Evolutionary conservation across 2,797 vertebrate species (phyloP), one percentile per base, ranked within the genome.

Genomic region (Macropus fuliginosus): DNA sequence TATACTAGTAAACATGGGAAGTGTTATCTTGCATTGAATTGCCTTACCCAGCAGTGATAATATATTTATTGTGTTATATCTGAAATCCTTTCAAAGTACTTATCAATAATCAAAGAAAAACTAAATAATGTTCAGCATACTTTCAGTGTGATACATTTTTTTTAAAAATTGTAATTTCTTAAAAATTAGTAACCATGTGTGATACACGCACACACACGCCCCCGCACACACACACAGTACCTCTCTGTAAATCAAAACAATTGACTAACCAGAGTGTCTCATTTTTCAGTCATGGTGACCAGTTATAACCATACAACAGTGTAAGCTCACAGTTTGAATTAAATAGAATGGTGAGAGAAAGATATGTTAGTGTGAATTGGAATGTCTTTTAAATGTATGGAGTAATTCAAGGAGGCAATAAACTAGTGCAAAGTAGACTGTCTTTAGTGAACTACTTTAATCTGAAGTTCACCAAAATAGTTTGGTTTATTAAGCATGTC

Each of bases 111-210:
- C 13, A 40, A 87, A 90, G 31, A 54, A 91, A 66, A 94, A 55
- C 55, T 50, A 4, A 52, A 2, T 54, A 40, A 2, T 56, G 50
- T 87, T 90, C 54, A 55, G 24, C 89, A 1, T 91, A 74, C 40
- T 0, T 87, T 81, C 28, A n/a, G 12, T 94, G 34, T 91, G 92
- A 74, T 91, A 46, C 1, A 27, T 56, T 89, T 93, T 93, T 93
- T 93, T 94, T 55, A 74, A 2, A 56, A 94, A 40, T 90, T 95
- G 5, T 90, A n/a, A 59, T 54, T 40, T 93, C 94, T 95, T 11
- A 94, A 91, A 96, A 93, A 89, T 74, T 55, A 34, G 5, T 93
- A 66, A 91, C 62, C 11, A 31, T 12, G 81, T 93, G 21, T 13
- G 91, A 52, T 52, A 52, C 52, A 52, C 52, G 6, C 52, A 52